These are phyloP conservation scores for Daktulosphaira vitifoliae DNA, from an alignment of 1,140 invertebrate genomes.

Conservation along the genomic window DNA sequence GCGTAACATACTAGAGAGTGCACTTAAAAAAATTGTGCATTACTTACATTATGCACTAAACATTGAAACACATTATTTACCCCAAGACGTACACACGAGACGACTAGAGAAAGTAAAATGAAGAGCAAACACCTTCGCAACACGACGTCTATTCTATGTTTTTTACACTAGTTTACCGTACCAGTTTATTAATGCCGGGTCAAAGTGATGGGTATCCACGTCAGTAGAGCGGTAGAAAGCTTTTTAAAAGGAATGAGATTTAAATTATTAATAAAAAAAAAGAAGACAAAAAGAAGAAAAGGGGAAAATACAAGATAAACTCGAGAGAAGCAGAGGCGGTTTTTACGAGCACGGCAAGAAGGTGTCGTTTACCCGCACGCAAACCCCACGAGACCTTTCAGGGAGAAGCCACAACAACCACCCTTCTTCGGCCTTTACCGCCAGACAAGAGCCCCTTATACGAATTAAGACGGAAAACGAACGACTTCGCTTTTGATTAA, in stretches of 20 bases:
- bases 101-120: too few species aligned
- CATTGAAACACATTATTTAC: too few species aligned
- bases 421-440: not conserved
- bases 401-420: slow-evolving; percentile 8
- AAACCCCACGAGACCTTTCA: slow-evolving; percentile 29
- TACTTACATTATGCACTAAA: too few species aligned
- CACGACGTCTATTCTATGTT: slow-evolving; percentile 7
- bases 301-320: slow-evolving; percentile 4
- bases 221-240: slow-evolving; percentile 1
- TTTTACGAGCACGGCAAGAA: slow-evolving; percentile 11
- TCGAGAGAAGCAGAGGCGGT: not conserved
- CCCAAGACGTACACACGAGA: too few species aligned
- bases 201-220: slow-evolving; percentile 28
- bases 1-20: slow-evolving; percentile 10
- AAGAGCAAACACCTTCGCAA: not conserved
- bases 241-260: slow-evolving; percentile 34
- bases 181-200: slow-evolving; percentile 24
- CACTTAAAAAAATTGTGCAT: slow-evolving; percentile 28
- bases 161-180: slow-evolving; percentile 11
- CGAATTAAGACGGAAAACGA: slow-evolving; percentile 22
- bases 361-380: not conserved
- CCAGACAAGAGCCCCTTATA: not conserved
- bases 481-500: not conserved
- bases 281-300: not conserved
- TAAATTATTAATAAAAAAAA: slow-evolving; percentile 32